phyloP scores from a whole-genome alignment of 2,113 vertebrate genomes.

The Bostrychus sinensis region DNA sequence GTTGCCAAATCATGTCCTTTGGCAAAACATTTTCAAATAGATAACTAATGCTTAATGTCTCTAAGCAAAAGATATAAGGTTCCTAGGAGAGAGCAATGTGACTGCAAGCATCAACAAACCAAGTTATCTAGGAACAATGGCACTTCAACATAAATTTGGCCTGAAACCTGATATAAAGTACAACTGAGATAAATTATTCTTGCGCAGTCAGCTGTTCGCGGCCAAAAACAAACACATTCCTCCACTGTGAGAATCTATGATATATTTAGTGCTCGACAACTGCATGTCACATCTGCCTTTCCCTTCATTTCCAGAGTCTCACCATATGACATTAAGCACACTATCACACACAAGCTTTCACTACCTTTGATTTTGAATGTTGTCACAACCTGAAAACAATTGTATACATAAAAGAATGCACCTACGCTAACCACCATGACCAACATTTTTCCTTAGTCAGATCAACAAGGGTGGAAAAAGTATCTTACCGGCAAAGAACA shows the following conservation, averaged over 20 bases:
- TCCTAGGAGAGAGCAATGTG: not conserved
- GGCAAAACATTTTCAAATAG: not conserved
- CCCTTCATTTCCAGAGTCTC: constrained; percentile 31
- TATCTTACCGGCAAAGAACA: constrained; percentile 81
- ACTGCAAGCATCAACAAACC: constrained; percentile 24
- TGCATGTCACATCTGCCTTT: constrained; percentile 65
- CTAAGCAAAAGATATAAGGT: constrained; percentile 5
- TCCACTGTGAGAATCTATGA: constrained; percentile 44
- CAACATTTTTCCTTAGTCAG: too few species aligned
- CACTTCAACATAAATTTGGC: not conserved
- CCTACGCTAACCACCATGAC: not conserved
- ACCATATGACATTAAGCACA: constrained; percentile 31
- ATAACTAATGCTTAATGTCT: constrained; percentile 10
- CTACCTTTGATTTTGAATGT: constrained; percentile 7
- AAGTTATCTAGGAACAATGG: constrained; percentile 10
- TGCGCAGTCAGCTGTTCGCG: constrained; percentile 63
- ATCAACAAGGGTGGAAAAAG: constrained; percentile 12
- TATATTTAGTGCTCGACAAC: constrained; percentile 71
- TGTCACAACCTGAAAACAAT: constrained; percentile 24
- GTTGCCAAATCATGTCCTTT: constrained; percentile 2
- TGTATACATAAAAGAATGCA: constrained; percentile 17
- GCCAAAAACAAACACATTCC: constrained; percentile 54
- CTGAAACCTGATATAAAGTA: constrained; percentile 14
- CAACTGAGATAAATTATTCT: constrained; percentile 17
- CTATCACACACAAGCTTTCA: constrained; percentile 1